phyloP scores from a whole-genome alignment of 2,888 invertebrate genomes.

The Dicycla oo region DNA sequence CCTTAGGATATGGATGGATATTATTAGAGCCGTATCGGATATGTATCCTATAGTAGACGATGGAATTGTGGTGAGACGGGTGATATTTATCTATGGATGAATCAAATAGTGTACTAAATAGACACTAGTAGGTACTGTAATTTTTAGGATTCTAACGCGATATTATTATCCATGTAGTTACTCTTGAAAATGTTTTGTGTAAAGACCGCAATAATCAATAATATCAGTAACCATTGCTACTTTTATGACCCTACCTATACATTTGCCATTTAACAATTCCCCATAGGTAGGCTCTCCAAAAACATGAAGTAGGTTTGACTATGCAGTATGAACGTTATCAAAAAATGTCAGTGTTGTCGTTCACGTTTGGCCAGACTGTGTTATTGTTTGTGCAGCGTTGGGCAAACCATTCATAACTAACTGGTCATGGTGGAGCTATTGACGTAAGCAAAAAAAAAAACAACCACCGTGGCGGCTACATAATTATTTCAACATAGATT shows the following conservation, averaged over 20 bases:
- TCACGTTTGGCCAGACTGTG: conserved; percentile 18
- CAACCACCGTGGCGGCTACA: too few species aligned
- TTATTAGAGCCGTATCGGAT: too few species aligned
- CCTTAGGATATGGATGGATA: too few species aligned
- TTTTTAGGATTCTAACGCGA: not conserved
- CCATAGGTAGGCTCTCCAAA: conserved; percentile 17
- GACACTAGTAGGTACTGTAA: not conserved
- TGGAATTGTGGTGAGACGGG: too few species aligned
- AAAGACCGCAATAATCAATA: not conserved
- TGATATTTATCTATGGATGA: too few species aligned
- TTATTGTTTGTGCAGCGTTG: conserved; percentile 54
- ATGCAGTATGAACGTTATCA: conserved; percentile 28
- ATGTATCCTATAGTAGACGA: too few species aligned
- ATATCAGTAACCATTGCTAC: not conserved
- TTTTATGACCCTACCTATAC: not conserved
- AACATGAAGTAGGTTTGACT: conserved; percentile 4
- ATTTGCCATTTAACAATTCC: conserved; percentile 6
- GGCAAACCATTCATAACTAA: conserved; percentile 7
- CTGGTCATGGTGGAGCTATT: conserved; percentile 10
- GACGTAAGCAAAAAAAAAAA: not conserved
- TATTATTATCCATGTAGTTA: not conserved
- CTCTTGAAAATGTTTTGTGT: not conserved
- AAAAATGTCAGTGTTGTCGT: conserved; percentile 37
- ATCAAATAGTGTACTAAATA: not conserved
- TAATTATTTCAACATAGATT: too few species aligned